Percentiles rank a stretch among this genome's conserved stretches.
These are phyloP conservation scores for Rapana venosa DNA, from an alignment of 2,888 invertebrate genomes.

Conservation along the genomic window DNA sequence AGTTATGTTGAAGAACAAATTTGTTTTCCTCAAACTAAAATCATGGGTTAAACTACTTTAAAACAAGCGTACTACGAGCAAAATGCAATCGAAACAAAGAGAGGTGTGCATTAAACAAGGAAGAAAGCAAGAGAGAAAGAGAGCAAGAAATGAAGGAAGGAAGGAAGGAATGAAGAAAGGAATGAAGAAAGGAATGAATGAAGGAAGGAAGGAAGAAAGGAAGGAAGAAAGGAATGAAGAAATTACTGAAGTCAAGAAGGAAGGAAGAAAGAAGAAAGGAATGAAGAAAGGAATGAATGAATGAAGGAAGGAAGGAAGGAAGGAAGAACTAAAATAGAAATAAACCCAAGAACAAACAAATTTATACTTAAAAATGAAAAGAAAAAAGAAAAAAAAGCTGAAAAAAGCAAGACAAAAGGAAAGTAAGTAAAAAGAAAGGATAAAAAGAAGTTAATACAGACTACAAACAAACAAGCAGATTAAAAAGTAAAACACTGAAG, in stretches of 20 bases:
- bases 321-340: not conserved
- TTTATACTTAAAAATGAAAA: not conserved
- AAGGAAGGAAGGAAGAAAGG: not conserved
- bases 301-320: not conserved
- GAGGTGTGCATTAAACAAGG: not conserved
- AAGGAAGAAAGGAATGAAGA: not conserved
- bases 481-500: no score
- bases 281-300: not conserved
- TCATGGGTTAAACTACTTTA: no score
- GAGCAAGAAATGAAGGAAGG: not conserved
- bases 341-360: not conserved
- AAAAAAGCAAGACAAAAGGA: not conserved
- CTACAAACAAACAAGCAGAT: no score
- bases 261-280: not conserved
- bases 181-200: not conserved
- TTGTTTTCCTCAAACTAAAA: no score
- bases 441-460: not conserved
- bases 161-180: not conserved
- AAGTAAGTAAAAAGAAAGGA: not conserved
- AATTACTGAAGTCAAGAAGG: no score
- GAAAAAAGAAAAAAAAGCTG: not conserved
- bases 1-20: no score
- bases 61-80: not conserved
- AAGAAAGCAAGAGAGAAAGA: not conserved
- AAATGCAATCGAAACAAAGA: not conserved